Evolutionary conservation across 2,888 invertebrate species (phyloP).

Genomic region (Eudemis profundana): DNA sequence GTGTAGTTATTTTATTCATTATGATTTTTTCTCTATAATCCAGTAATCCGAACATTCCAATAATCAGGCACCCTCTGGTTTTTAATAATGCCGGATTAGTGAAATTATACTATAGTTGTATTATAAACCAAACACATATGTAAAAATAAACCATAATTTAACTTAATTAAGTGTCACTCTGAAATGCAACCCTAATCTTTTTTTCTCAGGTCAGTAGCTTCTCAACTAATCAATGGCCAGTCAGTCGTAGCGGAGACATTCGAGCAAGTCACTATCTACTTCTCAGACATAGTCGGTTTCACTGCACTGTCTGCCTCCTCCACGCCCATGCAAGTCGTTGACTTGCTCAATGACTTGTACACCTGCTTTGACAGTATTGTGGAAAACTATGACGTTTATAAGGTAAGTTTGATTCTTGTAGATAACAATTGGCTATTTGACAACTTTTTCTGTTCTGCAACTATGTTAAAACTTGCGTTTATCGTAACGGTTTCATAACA

Average conservation of each 20-base stretch:
- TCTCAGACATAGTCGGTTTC: conserved; percentile 96
- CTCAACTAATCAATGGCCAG: conserved; percentile 94
- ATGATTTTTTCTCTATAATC: too few relatives aligned
- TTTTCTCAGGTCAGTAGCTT: conserved; percentile 90
- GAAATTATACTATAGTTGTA: too few relatives aligned
- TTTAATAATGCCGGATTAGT: too few relatives aligned
- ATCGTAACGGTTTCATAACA: not conserved
- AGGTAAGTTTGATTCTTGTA: conserved; percentile 86
- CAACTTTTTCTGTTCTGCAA: too few relatives aligned
- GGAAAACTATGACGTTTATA: conserved; percentile 98
- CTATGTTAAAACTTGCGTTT: conserved; percentile 47
- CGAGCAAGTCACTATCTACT: conserved; percentile 96
- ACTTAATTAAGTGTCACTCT: too few relatives aligned
- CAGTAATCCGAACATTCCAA: too few relatives aligned
- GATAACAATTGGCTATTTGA: too few relatives aligned
- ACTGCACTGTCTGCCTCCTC: conserved; percentile 96
- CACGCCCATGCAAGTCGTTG: conserved; percentile 96
- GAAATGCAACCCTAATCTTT: too few relatives aligned
- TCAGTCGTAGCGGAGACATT: conserved; percentile 96
- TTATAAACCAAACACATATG: too few relatives aligned
- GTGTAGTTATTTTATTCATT: too few relatives aligned
- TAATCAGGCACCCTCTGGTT: too few relatives aligned
- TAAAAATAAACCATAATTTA: too few relatives aligned
- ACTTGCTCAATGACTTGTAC: conserved; percentile 98
- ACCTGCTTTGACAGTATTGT: conserved; percentile 99